Evolutionary conservation across 2,797 vertebrate species (phyloP).

Genomic region (Rachycentron canadum): DNA sequence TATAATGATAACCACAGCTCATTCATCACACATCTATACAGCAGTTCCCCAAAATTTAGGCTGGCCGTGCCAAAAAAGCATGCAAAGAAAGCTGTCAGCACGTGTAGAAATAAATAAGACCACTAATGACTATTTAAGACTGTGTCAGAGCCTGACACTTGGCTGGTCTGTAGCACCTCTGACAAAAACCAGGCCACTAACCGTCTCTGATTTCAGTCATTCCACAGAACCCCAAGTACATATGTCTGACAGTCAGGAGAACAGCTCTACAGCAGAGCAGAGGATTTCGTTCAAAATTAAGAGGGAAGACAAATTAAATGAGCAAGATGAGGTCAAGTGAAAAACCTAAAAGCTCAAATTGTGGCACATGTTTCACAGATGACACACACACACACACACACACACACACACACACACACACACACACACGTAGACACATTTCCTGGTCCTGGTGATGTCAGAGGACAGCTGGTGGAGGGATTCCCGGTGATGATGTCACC

Average conservation of each 20-base stretch:
- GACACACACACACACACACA: too few relatives aligned
- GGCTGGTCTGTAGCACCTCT: slow-evolving; percentile 45
- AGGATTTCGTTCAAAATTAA: not conserved
- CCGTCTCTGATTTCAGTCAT: slow-evolving; percentile 40
- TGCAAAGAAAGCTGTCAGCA: slow-evolving; percentile 43
- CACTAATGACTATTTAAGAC: slow-evolving; percentile 61
- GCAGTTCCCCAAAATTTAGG: slow-evolving; percentile 12
- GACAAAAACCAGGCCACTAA: slow-evolving; percentile 30
- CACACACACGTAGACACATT: slow-evolving; percentile 5
- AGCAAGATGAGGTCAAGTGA: not conserved
- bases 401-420: not conserved
- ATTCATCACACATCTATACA: slow-evolving; percentile 48
- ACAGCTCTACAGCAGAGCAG: not conserved
- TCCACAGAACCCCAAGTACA: slow-evolving; percentile 17
- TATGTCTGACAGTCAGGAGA: not conserved
- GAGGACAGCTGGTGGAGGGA: slow-evolving; percentile 70
- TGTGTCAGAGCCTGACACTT: slow-evolving; percentile 52
- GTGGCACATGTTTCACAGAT: slow-evolving; percentile 11
- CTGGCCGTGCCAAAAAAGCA: slow-evolving; percentile 16
- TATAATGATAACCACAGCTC: slow-evolving; percentile 42
- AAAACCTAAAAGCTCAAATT: slow-evolving; percentile 6
- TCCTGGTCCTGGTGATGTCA: slow-evolving; percentile 63
- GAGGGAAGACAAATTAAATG: not conserved
- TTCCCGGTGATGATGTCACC: slow-evolving; percentile 67
- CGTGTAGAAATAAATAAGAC: slow-evolving; percentile 32